These are phyloP conservation scores for Rhopilema esculentum DNA, from an alignment of 30 jellyfish, hydroid and myxozoan species.

Conservation along the genomic window DNA sequence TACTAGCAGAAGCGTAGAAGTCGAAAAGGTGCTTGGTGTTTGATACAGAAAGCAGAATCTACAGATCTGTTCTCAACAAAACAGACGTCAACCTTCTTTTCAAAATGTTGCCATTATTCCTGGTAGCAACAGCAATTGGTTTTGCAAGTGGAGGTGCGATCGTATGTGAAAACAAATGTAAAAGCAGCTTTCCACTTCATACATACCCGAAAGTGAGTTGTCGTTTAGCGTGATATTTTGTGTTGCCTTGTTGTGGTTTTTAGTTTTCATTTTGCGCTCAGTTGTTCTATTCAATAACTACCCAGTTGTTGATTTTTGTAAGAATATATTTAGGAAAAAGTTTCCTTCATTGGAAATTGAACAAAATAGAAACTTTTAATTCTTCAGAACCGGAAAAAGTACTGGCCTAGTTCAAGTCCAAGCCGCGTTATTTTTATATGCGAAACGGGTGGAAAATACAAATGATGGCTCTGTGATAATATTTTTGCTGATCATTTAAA, in stretches of 20 bases:
- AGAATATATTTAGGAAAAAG: too few species aligned
- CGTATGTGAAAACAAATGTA: conserved; percentile 36
- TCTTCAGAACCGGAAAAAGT: too few species aligned
- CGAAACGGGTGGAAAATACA: too few species aligned
- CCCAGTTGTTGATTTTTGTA: too few species aligned
- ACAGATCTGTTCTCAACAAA: too few species aligned
- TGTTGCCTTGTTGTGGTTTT: not conserved
- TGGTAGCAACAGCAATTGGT: conserved; percentile 7
- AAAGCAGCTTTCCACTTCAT: conserved; percentile 53
- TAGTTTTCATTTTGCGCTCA: not conserved
- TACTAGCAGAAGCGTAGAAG: not conserved
- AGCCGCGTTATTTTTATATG: too few species aligned
- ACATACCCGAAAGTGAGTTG: conserved; percentile 64
- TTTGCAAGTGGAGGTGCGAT: conserved; percentile 9
- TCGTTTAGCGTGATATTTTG: not conserved
- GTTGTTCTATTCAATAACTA: not conserved
- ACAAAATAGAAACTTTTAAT: too few species aligned
- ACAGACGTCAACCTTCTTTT: not conserved
- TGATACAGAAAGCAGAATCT: too few species aligned
- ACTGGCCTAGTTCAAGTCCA: too few species aligned
- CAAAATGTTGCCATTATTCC: conserved; percentile 24
- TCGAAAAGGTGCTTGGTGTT: not conserved
- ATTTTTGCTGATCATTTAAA: too few species aligned
- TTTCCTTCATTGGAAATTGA: too few species aligned
- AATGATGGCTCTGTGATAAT: too few species aligned